Base-by-base conservation (phyloP, 2,888 invertebrate genomes). In the Eledona agricola region DNA sequence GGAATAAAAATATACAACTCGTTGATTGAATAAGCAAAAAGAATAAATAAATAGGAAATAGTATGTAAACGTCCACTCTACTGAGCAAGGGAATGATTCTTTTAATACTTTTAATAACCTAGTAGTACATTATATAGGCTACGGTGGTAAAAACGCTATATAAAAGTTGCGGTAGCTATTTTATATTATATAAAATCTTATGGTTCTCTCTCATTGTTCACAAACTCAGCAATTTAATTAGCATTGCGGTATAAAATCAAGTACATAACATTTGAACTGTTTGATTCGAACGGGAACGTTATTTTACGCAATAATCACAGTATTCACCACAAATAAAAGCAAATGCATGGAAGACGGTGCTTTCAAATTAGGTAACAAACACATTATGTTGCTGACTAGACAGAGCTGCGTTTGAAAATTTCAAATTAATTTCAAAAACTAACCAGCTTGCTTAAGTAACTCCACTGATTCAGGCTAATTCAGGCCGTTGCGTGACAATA, bases 11-110 rank as follows among this genome's bases (percentile, higher is more conserved):
- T 25, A 23, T 43, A 43, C 25, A 45, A 10, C 17, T 17, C 11
- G 34, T 32, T 17, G 6, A 47, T 29, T 6, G 37, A 37, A 46
- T 11, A 15, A 6, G 15, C 13, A 20, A 45, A 31, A n/a, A 32
- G 40, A 51, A 32, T 17, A 45, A 43, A 55, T 51, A 51, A 38
- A 31, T 40, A 26, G 23, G n/a, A n/a, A n/a, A 35, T 34, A 28
- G 23, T 45, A 38, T 19, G 43, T 46, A 34, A 35, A 25, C 23
- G 37, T 46, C 17, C 35, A 29, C 25, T n/a, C 46, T 53, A 51
- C 50, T 55, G 55, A 55, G 55, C 55, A 55, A 55, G 38, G 45
- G 55, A 55, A 55, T 55, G 55, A 40, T 55, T 31, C 15, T 26
- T 22, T 22, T 42, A 29, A 37, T 40, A 45, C 34, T 50, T 37